phyloP scores from a whole-genome alignment of 1,140 invertebrate genomes.

The Cydia splendana region DNA sequence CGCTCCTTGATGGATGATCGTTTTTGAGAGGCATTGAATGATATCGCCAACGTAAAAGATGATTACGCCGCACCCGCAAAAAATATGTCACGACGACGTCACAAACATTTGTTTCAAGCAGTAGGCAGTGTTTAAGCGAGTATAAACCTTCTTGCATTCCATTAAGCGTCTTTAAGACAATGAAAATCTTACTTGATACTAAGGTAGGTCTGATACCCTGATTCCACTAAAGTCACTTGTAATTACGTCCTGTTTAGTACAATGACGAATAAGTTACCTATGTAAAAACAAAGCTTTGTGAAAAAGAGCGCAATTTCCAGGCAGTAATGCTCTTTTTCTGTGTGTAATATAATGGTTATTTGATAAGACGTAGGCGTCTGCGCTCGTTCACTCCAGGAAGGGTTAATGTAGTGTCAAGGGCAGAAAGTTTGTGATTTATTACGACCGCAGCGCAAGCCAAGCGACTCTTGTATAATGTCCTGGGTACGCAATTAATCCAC shows the following conservation, averaged over 20 bases:
- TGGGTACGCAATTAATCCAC: not conserved
- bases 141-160: too few species aligned
- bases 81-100: too few species aligned
- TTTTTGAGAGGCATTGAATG: too few species aligned
- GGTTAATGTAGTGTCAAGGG: conserved; percentile 30
- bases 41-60: too few species aligned
- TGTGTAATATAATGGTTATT: not conserved
- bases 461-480: not conserved
- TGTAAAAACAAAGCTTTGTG: not conserved
- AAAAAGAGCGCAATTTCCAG: not conserved
- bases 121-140: too few species aligned
- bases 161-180: too few species aligned
- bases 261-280: not conserved
- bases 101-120: too few species aligned
- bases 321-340: not conserved
- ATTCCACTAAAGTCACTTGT: not conserved
- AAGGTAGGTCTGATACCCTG: too few species aligned
- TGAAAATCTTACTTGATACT: too few species aligned
- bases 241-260: not conserved
- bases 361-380: conserved; percentile 19
- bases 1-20: too few species aligned
- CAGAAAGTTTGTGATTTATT: conserved; percentile 18
- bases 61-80: too few species aligned
- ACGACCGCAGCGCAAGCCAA: not conserved
- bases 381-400: not conserved